Evolutionary conservation across 2,888 invertebrate species (phyloP).

Genomic region (Latrodectus hesperus): DNA sequence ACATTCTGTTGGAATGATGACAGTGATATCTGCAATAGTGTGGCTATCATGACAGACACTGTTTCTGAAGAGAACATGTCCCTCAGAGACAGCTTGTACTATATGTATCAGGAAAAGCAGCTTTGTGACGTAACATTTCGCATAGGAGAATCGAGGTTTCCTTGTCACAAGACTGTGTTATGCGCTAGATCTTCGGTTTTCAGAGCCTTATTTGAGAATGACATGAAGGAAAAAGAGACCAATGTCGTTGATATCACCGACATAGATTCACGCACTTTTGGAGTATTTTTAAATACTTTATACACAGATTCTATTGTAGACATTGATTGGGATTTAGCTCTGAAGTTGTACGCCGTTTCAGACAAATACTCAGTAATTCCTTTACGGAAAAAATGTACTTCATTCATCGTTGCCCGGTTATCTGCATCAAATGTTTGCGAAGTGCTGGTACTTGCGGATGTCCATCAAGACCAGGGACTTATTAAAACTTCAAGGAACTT

Average conservation of each 20-base stretch:
- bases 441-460: slow-evolving; percentile 2
- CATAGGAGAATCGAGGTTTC: background rate
- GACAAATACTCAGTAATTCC: slow-evolving; percentile 14
- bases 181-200: slow-evolving; percentile 7
- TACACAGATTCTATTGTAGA: background rate
- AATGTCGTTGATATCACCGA: slow-evolving; percentile 10
- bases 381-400: background rate
- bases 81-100: too few species aligned
- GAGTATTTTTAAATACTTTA: background rate
- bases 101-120: too few species aligned
- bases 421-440: background rate
- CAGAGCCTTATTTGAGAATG: slow-evolving; percentile 13
- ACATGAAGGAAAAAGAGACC: slow-evolving; percentile 10
- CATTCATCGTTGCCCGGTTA: background rate
- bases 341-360: slow-evolving; percentile 18
- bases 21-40: background rate
- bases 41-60: too few species aligned
- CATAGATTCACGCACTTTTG: background rate
- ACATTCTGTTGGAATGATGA: background rate
- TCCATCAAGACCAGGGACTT: background rate
- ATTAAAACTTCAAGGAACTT: background rate
- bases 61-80: too few species aligned
- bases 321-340: background rate
- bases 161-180: background rate
- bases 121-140: slow-evolving; percentile 6